phyloP scores from a whole-genome alignment of 1,140 invertebrate species.

The Zaprionus nigranus region DNA sequence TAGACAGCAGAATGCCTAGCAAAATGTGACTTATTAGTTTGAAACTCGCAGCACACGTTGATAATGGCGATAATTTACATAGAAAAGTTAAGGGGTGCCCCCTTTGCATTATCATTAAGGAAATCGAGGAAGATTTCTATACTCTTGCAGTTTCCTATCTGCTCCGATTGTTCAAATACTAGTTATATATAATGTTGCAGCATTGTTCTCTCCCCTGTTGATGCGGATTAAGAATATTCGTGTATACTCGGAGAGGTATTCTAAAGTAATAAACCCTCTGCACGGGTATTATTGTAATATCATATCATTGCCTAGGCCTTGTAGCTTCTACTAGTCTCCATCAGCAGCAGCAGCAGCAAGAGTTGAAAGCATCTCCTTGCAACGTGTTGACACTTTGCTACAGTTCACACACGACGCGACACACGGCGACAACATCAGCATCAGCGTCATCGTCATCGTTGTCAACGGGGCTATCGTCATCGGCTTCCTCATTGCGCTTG shows the following conservation, averaged over 20 bases:
- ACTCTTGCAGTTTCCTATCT: no score
- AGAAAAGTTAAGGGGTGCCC: no score
- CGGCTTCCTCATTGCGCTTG: slow-evolving; percentile 30
- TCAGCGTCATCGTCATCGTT: neutral
- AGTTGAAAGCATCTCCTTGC: slow-evolving; percentile 27
- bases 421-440: slow-evolving; percentile 2
- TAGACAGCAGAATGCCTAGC: neutral
- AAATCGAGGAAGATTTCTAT: no score
- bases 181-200: no score
- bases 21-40: neutral
- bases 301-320: no score
- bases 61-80: neutral
- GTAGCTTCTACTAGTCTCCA: neutral
- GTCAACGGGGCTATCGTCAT: slow-evolving; percentile 6
- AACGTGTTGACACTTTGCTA: slow-evolving; percentile 34
- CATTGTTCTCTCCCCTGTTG: no score
- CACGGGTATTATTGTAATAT: no score
- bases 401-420: slow-evolving; percentile 47
- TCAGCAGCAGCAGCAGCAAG: slow-evolving; percentile 13
- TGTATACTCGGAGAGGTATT: no score
- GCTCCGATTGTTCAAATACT: no score
- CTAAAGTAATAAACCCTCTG: no score
- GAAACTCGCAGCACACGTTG: neutral
- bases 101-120: no score
- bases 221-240: no score